Conservation (phyloP, 1,140 invertebrate species). For the Lepidurus couesii region DNA sequence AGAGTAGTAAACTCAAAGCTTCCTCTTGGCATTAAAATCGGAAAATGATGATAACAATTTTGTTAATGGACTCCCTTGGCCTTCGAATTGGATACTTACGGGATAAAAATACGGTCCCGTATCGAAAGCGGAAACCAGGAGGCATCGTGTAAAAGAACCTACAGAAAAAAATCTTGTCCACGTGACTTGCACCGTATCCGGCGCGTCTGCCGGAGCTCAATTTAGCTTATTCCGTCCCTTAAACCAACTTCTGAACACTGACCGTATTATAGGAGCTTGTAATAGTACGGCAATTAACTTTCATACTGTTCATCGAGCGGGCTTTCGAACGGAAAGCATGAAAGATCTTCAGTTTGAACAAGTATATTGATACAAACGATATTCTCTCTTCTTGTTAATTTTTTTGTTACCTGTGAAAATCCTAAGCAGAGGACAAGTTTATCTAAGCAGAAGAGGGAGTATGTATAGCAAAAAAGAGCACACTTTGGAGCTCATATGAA, state of each 20-base stretch:
- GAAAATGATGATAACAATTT: too few species aligned
- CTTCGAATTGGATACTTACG: too few species aligned
- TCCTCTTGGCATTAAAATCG: neutral
- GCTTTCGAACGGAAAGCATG: neutral
- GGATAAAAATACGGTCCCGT: too few species aligned
- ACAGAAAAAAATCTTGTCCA: neutral
- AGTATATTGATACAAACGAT: neutral
- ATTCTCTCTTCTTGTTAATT: neutral
- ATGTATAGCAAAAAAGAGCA: constrained; percentile 23
- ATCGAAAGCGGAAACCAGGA: too few species aligned
- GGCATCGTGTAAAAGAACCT: too few species aligned
- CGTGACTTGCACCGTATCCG: neutral
- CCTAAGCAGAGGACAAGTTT: neutral
- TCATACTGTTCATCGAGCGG: neutral
- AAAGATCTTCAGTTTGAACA: neutral
- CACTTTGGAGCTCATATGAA: neutral
- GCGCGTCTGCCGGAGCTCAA: neutral
- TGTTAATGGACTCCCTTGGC: too few species aligned
- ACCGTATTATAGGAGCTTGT: neutral
- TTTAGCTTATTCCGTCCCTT: neutral
- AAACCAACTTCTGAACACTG: neutral
- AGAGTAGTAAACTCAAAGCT: too few species aligned
- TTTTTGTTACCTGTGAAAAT: neutral
- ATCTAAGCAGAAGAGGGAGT: neutral
- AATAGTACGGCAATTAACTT: neutral